Evolutionary conservation across 2,113 vertebrate genomes (phyloP).

Genomic region (Amblyornis subalaris): DNA sequence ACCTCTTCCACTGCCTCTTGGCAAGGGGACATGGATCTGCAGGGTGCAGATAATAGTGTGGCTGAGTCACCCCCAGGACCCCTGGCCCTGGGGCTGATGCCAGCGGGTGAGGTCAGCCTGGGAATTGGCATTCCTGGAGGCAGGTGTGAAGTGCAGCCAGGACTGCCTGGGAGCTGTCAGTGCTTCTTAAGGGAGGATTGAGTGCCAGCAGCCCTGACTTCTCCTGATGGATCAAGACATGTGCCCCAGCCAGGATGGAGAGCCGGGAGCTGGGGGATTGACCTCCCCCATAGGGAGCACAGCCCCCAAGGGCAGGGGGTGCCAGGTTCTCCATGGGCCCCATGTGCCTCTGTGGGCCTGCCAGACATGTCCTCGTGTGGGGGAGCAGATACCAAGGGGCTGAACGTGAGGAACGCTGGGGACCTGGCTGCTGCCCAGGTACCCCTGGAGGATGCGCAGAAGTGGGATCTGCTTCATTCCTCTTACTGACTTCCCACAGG

Average conservation of each 20-base stretch:
- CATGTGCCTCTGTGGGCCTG: neutral
- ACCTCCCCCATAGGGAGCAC: neutral
- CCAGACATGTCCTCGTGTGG: accelerated
- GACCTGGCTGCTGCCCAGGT: neutral
- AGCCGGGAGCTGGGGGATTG: neutral
- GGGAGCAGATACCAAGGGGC: neutral
- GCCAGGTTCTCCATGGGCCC: neutral
- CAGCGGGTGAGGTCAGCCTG: neutral
- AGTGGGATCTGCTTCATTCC: neutral
- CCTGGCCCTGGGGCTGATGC: neutral
- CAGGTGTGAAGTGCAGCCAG: neutral
- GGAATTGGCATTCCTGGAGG: neutral
- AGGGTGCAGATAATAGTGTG: neutral
- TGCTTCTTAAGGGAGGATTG: neutral
- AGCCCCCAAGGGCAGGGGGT: neutral
- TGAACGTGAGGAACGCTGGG: accelerated
- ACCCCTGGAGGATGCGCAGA: accelerated
- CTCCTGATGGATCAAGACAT: neutral
- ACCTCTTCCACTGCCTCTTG: neutral
- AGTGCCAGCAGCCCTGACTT: neutral
- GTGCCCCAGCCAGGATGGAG: neutral
- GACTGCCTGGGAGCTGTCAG: neutral
- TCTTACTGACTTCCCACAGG: neutral
- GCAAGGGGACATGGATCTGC: neutral
- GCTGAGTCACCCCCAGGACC: neutral